A percentile compares a stretch with the other conserved stretches of the same genome.
These are phyloP conservation scores for Budorcas taxicolor DNA, from an alignment of 2,113 vertebrate genomes.

Conservation along the genomic window DNA sequence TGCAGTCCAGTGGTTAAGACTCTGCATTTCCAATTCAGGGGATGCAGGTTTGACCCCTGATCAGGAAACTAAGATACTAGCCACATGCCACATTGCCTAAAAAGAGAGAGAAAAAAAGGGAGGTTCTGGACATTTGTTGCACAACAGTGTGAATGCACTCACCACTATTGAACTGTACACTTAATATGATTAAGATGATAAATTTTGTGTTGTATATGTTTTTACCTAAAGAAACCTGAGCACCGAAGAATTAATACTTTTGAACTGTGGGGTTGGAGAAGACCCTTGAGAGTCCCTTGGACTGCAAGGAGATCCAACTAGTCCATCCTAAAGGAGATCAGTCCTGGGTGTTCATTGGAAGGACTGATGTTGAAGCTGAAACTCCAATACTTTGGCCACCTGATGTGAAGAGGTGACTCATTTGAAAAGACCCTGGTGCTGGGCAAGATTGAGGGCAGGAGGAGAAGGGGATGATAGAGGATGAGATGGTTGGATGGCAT, in stretches of 20 bases:
- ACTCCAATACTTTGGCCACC: neutral
- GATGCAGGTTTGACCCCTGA: neutral
- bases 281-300: neutral
- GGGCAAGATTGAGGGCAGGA: neutral
- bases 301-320: neutral
- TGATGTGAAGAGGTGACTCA: fast-evolving
- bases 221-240: neutral
- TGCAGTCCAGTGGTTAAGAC: neutral
- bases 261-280: neutral
- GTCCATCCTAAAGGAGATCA: neutral
- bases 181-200: neutral
- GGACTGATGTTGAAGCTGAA: neutral
- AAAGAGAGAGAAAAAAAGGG: neutral
- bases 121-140: neutral
- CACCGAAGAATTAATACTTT: neutral
- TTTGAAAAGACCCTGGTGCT: neutral
- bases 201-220: neutral
- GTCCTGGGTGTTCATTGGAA: neutral
- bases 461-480: neutral
- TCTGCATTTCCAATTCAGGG: neutral
- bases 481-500: neutral
- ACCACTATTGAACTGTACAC: neutral
- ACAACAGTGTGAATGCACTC: neutral
- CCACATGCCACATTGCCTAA: neutral
- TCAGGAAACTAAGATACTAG: neutral